Percentiles rank a stretch among this genome's conserved stretches.
These are phyloP conservation scores for Hybognathus amarus DNA, from an alignment of 2,797 vertebrate genomes.

Conservation along the genomic window DNA sequence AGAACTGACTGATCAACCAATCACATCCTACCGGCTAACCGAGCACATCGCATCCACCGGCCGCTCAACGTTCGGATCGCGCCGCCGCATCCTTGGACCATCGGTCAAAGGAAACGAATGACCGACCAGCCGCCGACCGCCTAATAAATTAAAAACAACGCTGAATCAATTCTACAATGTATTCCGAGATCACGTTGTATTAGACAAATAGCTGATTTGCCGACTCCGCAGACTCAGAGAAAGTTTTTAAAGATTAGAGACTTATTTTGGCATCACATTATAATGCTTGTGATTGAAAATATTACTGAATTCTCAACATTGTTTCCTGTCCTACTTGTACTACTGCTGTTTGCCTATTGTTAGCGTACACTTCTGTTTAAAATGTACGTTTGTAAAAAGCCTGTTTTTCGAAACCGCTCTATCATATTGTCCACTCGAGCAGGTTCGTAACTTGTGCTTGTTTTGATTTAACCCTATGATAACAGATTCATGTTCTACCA, in stretches of 20 bases:
- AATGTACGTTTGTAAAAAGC: conserved; percentile 55
- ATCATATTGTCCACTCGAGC: conserved; percentile 41
- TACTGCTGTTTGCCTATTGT: conserved; percentile 59
- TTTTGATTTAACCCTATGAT: conserved; percentile 56
- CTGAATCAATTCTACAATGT: conserved; percentile 47
- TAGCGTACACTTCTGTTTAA: conserved; percentile 45
- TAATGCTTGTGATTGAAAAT: conserved; percentile 56
- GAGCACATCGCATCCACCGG: conserved; percentile 53
- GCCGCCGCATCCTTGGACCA: conserved; percentile 58
- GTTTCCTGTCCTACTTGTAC: conserved; percentile 55
- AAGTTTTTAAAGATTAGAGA: conserved; percentile 52
- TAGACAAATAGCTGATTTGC: conserved; percentile 36
- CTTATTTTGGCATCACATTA: conserved; percentile 51
- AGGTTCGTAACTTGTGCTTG: conserved; percentile 58
- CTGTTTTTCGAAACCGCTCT: conserved; percentile 52
- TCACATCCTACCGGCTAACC: conserved; percentile 54
- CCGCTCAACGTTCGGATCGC: conserved; percentile 55
- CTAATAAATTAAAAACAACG: conserved; percentile 50
- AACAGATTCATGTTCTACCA: conserved; percentile 57
- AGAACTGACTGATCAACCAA: conserved; percentile 53
- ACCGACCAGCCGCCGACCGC: conserved; percentile 36
- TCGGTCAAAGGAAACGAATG: conserved; percentile 52
- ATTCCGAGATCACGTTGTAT: conserved; percentile 51
- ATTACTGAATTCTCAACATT: conserved; percentile 51
- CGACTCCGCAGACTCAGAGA: conserved; percentile 47